Conservation (phyloP, 2,113 vertebrate species). For the Oceanodroma tethys region DNA sequence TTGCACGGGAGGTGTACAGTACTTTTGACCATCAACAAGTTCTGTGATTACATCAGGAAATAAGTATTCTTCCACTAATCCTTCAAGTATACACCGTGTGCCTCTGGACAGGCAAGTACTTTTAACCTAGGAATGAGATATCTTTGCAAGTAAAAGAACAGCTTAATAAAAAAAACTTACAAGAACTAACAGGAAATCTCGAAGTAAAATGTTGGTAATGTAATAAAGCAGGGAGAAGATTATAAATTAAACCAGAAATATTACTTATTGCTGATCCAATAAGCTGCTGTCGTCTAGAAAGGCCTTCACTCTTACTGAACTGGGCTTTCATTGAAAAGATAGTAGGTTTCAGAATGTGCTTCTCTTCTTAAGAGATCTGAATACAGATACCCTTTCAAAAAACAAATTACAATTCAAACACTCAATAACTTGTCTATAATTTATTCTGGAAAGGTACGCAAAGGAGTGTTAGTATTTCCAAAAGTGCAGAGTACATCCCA, state of each 20-base stretch:
- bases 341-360: neutral
- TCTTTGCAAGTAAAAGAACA: neutral
- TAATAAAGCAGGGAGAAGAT: neutral
- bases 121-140: slow-evolving; percentile 59
- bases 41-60: slow-evolving; percentile 84
- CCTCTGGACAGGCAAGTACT: slow-evolving; percentile 12
- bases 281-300: neutral
- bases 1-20: slow-evolving; percentile 75
- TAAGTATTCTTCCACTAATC: slow-evolving; percentile 75
- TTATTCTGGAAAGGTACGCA: neutral
- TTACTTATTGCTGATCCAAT: neutral
- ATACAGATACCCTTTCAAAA: neutral
- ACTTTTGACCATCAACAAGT: slow-evolving; percentile 76
- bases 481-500: neutral
- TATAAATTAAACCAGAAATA: neutral
- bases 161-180: neutral
- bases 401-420: neutral
- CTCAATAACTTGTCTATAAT: neutral
- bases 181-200: neutral
- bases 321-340: neutral
- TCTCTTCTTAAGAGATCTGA: neutral
- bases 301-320: neutral
- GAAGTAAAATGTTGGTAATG: neutral
- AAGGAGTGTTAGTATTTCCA: neutral
- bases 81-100: slow-evolving; percentile 61